These are phyloP conservation scores for Gambusia yucatana DNA, from an alignment of 2,797 vertebrate genomes.

Conservation along the genomic window DNA sequence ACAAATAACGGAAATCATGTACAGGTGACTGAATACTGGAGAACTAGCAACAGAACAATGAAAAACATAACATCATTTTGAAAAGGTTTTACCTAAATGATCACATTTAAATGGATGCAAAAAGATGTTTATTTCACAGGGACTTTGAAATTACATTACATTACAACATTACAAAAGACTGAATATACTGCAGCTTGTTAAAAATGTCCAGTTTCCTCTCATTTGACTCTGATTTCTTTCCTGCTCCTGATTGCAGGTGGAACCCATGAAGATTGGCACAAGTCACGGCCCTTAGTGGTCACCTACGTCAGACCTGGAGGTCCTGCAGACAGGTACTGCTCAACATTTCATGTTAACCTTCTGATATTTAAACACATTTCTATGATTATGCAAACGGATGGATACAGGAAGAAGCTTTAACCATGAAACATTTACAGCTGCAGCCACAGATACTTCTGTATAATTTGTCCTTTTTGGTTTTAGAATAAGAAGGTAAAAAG, in stretches of 20 bases:
- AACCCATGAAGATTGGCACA: conserved; percentile 93
- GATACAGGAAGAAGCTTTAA: no score
- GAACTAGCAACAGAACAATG: not conserved
- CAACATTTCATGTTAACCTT: not conserved
- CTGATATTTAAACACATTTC: no score
- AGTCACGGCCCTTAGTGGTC: conserved; percentile 91
- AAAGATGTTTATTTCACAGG: not conserved
- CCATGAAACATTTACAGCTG: not conserved
- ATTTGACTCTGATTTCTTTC: not conserved
- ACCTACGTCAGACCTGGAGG: conserved; percentile 93
- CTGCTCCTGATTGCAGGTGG: conserved; percentile 82
- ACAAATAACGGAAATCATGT: not conserved
- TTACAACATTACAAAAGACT: not conserved
- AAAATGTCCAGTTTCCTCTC: not conserved
- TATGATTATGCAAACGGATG: no score
- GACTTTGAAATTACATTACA: not conserved
- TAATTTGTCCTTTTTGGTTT: not conserved
- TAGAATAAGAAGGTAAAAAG: conserved; percentile 4
- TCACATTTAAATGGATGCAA: not conserved
- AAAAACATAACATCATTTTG: not conserved
- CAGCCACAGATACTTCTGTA: not conserved
- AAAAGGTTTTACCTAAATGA: not conserved
- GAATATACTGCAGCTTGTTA: not conserved
- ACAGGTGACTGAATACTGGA: not conserved
- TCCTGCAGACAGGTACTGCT: conserved; percentile 92